Evolutionary conservation across 2,888 invertebrate species (phyloP), one percentile per base, ranked within the genome.

Genomic region (Allacma fusca): DNA sequence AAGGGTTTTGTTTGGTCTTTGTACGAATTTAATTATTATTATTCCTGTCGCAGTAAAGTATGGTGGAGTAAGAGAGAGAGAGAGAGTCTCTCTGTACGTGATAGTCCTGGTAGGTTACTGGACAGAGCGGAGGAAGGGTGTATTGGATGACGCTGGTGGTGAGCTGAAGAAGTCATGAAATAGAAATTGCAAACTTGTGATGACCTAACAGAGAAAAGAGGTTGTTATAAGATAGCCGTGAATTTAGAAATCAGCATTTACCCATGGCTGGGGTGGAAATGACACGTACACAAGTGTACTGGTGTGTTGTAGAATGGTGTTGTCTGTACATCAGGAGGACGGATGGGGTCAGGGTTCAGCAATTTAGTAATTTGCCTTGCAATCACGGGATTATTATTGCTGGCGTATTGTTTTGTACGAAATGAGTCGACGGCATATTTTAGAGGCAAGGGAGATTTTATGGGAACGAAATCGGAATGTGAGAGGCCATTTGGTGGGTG

Each of bases 401-500:
- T 50, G 50, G 16, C 19, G 50, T 50, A 50, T 19, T 50, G 50
- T 50, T 50, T 50, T 50, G 50, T 50, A 50, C 16, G 50, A 50
- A 13, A 13, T 50, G 50, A 50, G 50, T n/a, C 50, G 19, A 50
- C 50, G 50, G 50, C 16, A n/a, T 50, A 16, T 5, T 13, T 13
- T 50, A 19, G 50, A n/a, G 50, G 50, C 28, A 26, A 70, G 24
- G 16, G 26, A 34, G 34, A 40, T 13, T 23, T 40, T 34, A 43
- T 19, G 69, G 43, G 24, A 43, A 29, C 16, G 44, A 67, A 43
- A 69, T 69, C 43, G 44, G 69, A 70, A 70, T 70, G 70, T 44
- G 50, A 70, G 70, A 70, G 19, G 70, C 44, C 21, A 70, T 70
- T 62, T 62, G 24, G 62, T 65, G 24, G 29, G 65, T n/a, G 65